Base-by-base conservation (phyloP, 2,888 invertebrate genomes). In the Dasypogon diadema region DNA sequence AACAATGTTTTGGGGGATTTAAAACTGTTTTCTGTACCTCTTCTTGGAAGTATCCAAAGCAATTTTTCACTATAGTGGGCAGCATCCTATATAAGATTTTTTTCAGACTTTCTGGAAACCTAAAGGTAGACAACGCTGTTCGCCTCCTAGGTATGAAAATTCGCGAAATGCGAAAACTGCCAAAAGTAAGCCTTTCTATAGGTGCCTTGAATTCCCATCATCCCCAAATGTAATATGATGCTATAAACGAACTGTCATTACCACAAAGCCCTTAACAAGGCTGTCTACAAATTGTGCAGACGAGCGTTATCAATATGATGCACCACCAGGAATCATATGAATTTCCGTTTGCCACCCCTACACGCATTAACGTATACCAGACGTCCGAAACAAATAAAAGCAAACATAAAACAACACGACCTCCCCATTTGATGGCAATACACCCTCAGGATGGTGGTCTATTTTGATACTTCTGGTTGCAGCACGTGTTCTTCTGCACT, bases 191-290 rank as follows among this genome's bases (percentile, higher is more conserved):
- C n/a, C n/a, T n/a, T n/a, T n/a, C n/a, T n/a, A n/a, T n/a, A n/a
- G n/a, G n/a, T n/a, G n/a, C n/a, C n/a, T n/a, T n/a, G n/a, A n/a
- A n/a, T n/a, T n/a, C n/a, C n/a, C n/a, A n/a, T n/a, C n/a, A n/a
- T n/a, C n/a, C n/a, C n/a, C n/a, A 26, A 37, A 30, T 74, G 73
- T 74, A 74, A 74, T 30, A 58, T 74, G 73, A 74, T 42, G 73
- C 73, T 42, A 74, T 24, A 74, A 56, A 74, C 42, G 58, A 74
- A 58, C 73, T 74, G 73, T 74, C 73, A 74, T 58, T 58, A 46
- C 73, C 73, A 74, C 73, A 74, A 74, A 74, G 56, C 46, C 18
- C 70, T 70, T 54, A 51, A 70, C 51, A 21, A 12, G 24, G 54
- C 70, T 46, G 70, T 26, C 30, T 34, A 70, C 70, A 70, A 70